These are phyloP conservation scores for Zosterops borbonicus DNA, from an alignment of 2,113 vertebrate species.

Conservation along the genomic window DNA sequence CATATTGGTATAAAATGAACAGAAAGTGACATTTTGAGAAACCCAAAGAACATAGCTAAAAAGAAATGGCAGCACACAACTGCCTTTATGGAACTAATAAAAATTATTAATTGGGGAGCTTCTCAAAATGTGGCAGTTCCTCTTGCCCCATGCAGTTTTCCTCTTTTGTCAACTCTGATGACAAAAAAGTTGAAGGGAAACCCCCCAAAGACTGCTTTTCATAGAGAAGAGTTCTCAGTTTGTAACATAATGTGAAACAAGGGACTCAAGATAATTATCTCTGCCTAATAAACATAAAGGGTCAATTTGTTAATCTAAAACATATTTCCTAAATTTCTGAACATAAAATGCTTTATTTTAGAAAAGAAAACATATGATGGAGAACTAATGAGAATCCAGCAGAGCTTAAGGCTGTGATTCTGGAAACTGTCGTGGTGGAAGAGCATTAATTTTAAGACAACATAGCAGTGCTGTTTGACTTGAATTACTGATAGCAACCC, in stretches of 20 bases:
- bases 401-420: background rate
- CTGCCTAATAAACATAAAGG: background rate
- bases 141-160: background rate
- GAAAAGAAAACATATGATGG: background rate
- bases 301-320: background rate
- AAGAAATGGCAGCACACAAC: background rate
- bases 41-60: background rate
- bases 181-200: background rate
- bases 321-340: background rate
- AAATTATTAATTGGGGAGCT: background rate
- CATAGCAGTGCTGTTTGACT: background rate
- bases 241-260: background rate
- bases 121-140: background rate
- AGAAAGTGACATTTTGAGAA: background rate
- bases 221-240: background rate
- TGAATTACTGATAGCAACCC: background rate
- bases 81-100: background rate
- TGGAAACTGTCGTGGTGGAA: background rate
- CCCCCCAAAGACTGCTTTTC: background rate
- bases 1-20: background rate
- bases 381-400: accelerated
- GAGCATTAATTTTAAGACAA: background rate
- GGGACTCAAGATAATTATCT: background rate
- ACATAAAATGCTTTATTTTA: background rate
- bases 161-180: background rate